Evolutionary conservation across 2,888 invertebrate species (phyloP).

Genomic region (Sinopyrophorus schimmeli): DNA sequence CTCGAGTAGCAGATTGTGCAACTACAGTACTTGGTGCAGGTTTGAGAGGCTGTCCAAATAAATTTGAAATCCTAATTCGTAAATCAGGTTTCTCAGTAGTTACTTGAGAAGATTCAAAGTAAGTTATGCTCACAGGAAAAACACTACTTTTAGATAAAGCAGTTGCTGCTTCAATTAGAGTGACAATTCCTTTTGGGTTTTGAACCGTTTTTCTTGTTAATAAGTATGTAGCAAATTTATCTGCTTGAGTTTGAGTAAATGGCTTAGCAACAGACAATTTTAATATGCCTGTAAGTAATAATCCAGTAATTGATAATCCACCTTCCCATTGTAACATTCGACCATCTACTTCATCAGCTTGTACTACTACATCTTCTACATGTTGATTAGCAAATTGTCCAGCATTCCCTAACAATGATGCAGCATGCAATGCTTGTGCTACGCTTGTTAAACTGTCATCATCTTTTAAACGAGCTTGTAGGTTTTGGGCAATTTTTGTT

Average conservation of each 20-base stretch:
- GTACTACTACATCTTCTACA: constrained; percentile 89
- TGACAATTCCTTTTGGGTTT: constrained; percentile 79
- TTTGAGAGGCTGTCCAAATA: constrained; percentile 71
- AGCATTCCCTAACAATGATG: constrained; percentile 72
- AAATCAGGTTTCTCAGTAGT: constrained; percentile 75
- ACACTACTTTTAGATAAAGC: constrained; percentile 58
- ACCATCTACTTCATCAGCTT: constrained; percentile 94
- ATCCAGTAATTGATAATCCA: constrained; percentile 77
- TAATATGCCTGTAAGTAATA: constrained; percentile 61
- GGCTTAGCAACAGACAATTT: constrained; percentile 65
- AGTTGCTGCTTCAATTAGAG: constrained; percentile 77
- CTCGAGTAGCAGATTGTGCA: constrained; percentile 75
- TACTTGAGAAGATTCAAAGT: constrained; percentile 78
- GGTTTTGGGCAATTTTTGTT: constrained; percentile 70
- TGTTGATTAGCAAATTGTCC: constrained; percentile 71
- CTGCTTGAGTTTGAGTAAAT: constrained; percentile 74
- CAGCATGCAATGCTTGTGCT: constrained; percentile 82
- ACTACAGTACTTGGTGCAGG: constrained; percentile 72
- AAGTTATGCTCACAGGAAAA: constrained; percentile 81
- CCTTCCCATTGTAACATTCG: constrained; percentile 90
- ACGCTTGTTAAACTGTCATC: constrained; percentile 78
- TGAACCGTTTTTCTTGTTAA: constrained; percentile 88
- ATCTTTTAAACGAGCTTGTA: constrained; percentile 78
- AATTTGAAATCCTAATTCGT: constrained; percentile 71
- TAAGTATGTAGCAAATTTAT: constrained; percentile 90